Evolutionary conservation across 2,113 vertebrate genomes (phyloP), one percentile per base, ranked within the genome.

Genomic region (Spea multiplicata): DNA sequence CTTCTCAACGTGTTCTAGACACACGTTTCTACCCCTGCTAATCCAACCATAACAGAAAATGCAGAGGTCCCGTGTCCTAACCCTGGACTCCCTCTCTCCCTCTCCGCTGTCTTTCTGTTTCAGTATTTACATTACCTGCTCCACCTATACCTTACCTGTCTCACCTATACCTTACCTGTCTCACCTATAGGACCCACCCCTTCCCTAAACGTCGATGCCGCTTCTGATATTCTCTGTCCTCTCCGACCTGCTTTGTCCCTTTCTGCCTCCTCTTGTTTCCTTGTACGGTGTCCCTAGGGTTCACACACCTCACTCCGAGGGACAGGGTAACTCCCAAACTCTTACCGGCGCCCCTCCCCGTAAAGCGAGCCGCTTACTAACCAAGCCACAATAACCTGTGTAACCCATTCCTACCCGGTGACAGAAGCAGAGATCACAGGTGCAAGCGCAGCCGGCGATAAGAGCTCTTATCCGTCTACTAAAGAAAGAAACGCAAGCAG

Each of bases 121-220:
- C 30, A 30, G 30, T 30, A 30, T 30, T 30, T 30, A 30, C 30
- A 30, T 30, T 30, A 30, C 30, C 30, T 30, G 30, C 30, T n/a
- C n/a, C 30, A 30, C 30, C 30, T 30, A 30, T 30, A 30, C 30
- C 1, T 30, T 30, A 73, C 50, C 68, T 66, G 17, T 66, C 61
- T 7, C 62, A 59, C 52, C 82, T 66, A 65, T 47, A 48, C 16
- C 45, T 47, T 5, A 13, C 8, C 14, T 59, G 9, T 14, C 66
- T 30, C 64, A 71, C 44, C 49, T 68, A 66, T 68, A 48, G 74
- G 46, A 81, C 73, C 81, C 82, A 61, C 64, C 76, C 75, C 68
- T 10, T 0, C 44, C 30, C 13, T 47, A 44, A 66, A 48, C 70
- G 3, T 14, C 64, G 17, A 57, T 44, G 53, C 50, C 49, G 5